These are phyloP conservation scores for Bombus huntii DNA, from an alignment of 1,140 invertebrate species.

Conservation along the genomic window DNA sequence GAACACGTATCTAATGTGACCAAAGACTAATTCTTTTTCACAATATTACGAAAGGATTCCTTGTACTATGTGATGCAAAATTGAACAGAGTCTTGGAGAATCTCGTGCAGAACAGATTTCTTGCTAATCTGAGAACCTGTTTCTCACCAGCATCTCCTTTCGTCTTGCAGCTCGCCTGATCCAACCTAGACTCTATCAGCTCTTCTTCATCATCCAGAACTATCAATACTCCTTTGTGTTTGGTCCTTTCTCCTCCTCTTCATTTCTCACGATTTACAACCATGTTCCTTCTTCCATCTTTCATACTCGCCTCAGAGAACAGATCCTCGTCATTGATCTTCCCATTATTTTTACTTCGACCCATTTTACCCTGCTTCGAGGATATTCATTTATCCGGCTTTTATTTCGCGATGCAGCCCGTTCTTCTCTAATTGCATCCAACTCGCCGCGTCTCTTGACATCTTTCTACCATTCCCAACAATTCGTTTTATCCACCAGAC, in stretches of 20 bases:
- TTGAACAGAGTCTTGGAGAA: background rate
- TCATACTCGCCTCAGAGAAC: background rate
- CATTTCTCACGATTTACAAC: slow-evolving; percentile 32
- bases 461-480: slow-evolving; percentile 2
- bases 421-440: slow-evolving; percentile 41
- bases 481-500: background rate
- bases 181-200: background rate
- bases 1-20: too few species aligned
- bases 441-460: slow-evolving; percentile 9
- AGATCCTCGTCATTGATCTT: slow-evolving; percentile 40
- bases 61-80: background rate
- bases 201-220: background rate
- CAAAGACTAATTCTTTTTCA: background rate
- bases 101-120: background rate
- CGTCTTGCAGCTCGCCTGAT: background rate
- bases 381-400: slow-evolving; percentile 44
- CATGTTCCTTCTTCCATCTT: background rate
- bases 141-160: background rate
- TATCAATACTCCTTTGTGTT: slow-evolving; percentile 36
- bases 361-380: slow-evolving; percentile 22
- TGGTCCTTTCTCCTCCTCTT: background rate
- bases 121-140: background rate
- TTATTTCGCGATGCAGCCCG: slow-evolving; percentile 26
- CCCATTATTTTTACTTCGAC: slow-evolving; percentile 49
- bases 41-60: background rate